These are phyloP conservation scores for Hybos culiciformis DNA, from an alignment of 2,888 invertebrate genomes.

Conservation along the genomic window DNA sequence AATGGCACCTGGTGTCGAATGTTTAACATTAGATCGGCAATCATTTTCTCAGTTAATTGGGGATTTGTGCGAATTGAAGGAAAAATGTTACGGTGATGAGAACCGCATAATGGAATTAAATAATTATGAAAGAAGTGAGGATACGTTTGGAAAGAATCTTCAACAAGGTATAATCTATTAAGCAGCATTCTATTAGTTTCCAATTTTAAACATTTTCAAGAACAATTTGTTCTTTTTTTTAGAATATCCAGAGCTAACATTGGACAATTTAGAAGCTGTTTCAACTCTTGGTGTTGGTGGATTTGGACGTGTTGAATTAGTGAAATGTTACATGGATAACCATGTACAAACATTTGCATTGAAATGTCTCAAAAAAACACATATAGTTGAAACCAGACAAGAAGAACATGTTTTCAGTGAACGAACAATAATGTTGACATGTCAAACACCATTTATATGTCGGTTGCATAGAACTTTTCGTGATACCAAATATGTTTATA, in stretches of 20 bases:
- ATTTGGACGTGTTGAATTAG: conserved; percentile 77
- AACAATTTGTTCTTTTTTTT: neutral
- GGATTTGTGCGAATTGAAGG: conserved; percentile 56
- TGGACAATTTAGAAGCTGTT: conserved; percentile 66
- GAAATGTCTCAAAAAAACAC: conserved; percentile 79
- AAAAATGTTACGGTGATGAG: conserved; percentile 60
- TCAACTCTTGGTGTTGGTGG: conserved; percentile 87
- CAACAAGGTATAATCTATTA: conserved; percentile 23
- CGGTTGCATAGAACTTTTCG: conserved; percentile 81
- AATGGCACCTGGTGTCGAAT: conserved; percentile 67
- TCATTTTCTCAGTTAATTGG: conserved; percentile 63
- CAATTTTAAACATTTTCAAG: neutral
- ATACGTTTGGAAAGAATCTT: conserved; percentile 29
- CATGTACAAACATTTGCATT: conserved; percentile 53
- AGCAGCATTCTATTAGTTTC: neutral
- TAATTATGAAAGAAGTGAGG: conserved; percentile 29
- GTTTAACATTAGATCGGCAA: conserved; percentile 70
- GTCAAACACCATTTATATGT: conserved; percentile 37
- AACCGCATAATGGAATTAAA: conserved; percentile 36
- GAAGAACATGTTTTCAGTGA: conserved; percentile 84
- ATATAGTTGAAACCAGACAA: conserved; percentile 78
- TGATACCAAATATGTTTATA: conserved; percentile 83
- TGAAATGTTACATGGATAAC: conserved; percentile 43
- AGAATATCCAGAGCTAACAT: conserved; percentile 55
- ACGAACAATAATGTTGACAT: conserved; percentile 66